These are phyloP conservation scores for Pachyramphus minor DNA, from an alignment of 2,113 vertebrate species.

Conservation along the genomic window DNA sequence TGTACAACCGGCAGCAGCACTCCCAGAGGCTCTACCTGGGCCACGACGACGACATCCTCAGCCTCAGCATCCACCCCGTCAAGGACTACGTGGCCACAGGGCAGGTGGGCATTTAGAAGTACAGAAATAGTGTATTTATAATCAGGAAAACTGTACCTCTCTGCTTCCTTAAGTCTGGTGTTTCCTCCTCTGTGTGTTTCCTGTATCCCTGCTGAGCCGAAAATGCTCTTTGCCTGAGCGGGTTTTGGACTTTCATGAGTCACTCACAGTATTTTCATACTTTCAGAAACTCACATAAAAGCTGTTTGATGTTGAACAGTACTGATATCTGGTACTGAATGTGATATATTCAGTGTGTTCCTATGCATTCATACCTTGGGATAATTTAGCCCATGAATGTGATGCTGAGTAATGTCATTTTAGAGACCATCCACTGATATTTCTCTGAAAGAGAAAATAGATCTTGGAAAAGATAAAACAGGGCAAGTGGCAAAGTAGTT, in stretches of 20 bases:
- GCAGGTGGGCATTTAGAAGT: slow-evolving; percentile 73
- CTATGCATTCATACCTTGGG: not conserved
- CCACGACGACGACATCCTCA: slow-evolving; percentile 93
- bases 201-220: not conserved
- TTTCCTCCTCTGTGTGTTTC: not conserved
- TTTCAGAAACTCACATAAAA: not conserved
- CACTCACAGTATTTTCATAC: not conserved
- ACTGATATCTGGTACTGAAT: not conserved
- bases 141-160: not conserved
- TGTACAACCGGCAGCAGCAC: slow-evolving; percentile 90
- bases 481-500: not conserved
- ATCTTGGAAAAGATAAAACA: not conserved
- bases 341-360: not conserved
- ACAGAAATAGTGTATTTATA: too few relatives aligned
- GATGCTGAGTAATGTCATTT: not conserved
- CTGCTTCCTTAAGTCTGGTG: not conserved
- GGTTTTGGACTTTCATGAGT: not conserved
- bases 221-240: not conserved
- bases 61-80: slow-evolving; percentile 87
- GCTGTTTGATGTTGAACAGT: not conserved
- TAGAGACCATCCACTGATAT: not conserved
- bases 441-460: not conserved
- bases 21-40: slow-evolving; percentile 92
- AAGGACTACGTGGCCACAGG: slow-evolving; percentile 93
- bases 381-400: not conserved